phyloP scores from a whole-genome alignment of 2,888 invertebrate genomes.

The Nemurella pictetii region DNA sequence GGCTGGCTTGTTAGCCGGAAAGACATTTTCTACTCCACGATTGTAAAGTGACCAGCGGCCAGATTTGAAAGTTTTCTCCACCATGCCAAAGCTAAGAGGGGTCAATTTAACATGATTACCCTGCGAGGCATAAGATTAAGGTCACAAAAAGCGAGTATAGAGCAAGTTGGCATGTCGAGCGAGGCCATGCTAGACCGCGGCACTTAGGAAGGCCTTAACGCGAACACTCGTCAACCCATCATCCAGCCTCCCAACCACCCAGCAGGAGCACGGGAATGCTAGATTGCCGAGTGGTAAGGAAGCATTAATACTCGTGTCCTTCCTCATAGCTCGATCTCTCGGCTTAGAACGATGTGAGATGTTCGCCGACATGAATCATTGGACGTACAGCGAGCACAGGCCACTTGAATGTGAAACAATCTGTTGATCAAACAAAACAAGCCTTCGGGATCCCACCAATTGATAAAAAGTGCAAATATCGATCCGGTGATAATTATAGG shows the following conservation, averaged over 20 bases:
- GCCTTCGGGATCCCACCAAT: neutral
- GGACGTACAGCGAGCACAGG: too few relatives aligned
- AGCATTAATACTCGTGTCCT: too few relatives aligned
- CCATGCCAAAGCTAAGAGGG: conserved; percentile 8
- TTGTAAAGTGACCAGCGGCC: conserved; percentile 29
- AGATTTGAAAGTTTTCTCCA: conserved; percentile 24
- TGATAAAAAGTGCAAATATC: neutral
- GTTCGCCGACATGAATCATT: too few relatives aligned
- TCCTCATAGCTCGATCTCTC: too few relatives aligned
- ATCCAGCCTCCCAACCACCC: neutral
- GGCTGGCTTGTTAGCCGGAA: conserved; percentile 26
- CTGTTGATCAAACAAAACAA: neutral
- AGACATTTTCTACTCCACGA: conserved; percentile 24
- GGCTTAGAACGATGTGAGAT: too few relatives aligned
- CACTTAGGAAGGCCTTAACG: neutral
- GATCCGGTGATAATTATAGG: too few relatives aligned
- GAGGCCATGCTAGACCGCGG: neutral
- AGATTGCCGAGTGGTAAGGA: too few relatives aligned
- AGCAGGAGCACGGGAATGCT: neutral
- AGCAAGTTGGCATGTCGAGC: conserved; percentile 13
- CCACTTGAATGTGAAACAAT: neutral
- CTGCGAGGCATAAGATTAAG: conserved; percentile 28
- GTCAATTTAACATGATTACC: conserved; percentile 31
- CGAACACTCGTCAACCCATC: too few relatives aligned
- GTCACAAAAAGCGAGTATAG: conserved; percentile 13